Evolutionary conservation across 2,113 vertebrate genomes (phyloP), one percentile per base, ranked within the genome.

Genomic region (Siphamia tubifer): DNA sequence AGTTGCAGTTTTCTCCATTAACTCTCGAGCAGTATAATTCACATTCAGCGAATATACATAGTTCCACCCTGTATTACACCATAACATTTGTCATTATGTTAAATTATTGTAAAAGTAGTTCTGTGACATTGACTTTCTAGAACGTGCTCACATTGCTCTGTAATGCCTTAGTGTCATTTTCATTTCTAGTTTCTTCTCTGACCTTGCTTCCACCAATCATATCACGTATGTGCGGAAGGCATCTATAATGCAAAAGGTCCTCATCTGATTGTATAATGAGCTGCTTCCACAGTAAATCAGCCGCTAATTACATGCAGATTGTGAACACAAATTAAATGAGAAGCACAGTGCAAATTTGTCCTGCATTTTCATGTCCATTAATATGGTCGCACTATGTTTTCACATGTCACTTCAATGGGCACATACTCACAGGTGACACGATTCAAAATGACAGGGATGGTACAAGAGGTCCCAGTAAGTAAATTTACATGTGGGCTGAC

Each of bases 401-500:
- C 53, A 51, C 66, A 61, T 8, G 66, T 43, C 44, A 55, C 27
- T 42, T 40, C 16, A 48, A 12, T n/a, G 39, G 19, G 31, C 8
- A 3, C 21, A 9, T 36, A 35, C 67, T 56, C 8, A 10, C 65
- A 35, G 35, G 36, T 54, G 66, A 76, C 51, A 43, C 17, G 16
- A 60, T 57, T 66, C 24, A 57, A 42, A 77, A 49, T 36, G 80
- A 81, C 58, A 65, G 61, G 30, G 34, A 74, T 25, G 21, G 42
- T 66, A 40, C 16, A n/a, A 60, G 2, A 48, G 45, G 34, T 44
- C 25, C 16, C 5, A 24, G 27, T 23, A 72, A 76, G 70, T 70
- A 63, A 34, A 61, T 73, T 79, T 51, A 64, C 52, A 45, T 82
- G 57, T 51, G 32, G 35, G 53, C 66, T 31, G 45, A 78, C 49